Base-by-base conservation (phyloP, 2,797 vertebrate genomes). In the Iguana delicatissima region DNA sequence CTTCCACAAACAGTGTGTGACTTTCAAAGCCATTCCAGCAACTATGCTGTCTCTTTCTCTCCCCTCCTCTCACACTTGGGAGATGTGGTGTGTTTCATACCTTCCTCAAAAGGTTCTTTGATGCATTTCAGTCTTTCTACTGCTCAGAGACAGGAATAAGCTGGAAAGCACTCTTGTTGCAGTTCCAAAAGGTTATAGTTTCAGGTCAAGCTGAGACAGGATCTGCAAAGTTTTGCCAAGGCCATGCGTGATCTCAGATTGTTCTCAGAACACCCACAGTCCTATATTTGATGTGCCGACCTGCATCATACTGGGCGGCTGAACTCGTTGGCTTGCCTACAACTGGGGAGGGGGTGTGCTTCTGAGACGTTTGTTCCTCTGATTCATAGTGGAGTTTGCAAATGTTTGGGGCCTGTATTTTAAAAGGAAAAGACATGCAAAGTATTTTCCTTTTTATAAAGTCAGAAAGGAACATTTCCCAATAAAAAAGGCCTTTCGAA, bases 81-180 rank as follows among this genome's bases (percentile, higher is more conserved):
- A 10, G 89, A 84, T 76, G 85, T 92, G 92, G 91, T 89, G 88
- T 90, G 62, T 91, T 95, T 89, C 50, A 89, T 95, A 88, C 87
- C 94, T 94, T 84, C 94, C 72, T 95, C 91, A 96, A 97, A 96
- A 91, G 91, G 76, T 91, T 93, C 96, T 96, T 97, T 97, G 95
- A 97, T 96, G 92, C 86, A 32, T 85, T 84, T 87, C 73, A 87
- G 84, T 81, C 92, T 92, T 93, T 91, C 79, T 77, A 82, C 84
- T 90, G 89, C 52, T 89, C 89, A 55, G 80, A 85, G 88, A 90
- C 93, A 89, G 74, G 92, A 95, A 87, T 84, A 87, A 87, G 22
- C 77, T 82, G 52, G 83, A 94, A 92, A 3, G 0, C 67, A 87
- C 52, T 50, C 24, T 84, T 89, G 86, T 91, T 92, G 42, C 74